phyloP scores from a whole-genome alignment of 1,140 invertebrate species.

The Eumeta japonica region DNA sequence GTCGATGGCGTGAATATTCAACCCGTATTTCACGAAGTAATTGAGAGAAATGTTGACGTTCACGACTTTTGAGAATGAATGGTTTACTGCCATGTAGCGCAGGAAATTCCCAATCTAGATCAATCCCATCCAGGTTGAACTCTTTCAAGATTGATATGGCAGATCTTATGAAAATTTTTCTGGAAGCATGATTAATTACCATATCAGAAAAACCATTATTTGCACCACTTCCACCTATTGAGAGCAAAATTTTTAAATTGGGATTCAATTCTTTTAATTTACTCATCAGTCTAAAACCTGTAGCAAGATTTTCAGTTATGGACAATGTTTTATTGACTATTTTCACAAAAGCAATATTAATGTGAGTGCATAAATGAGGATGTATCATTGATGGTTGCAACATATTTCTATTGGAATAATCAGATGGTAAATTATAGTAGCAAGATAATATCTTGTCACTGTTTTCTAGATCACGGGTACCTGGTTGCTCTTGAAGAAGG shows the following conservation, averaged over 20 bases:
- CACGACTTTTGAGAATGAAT: constrained; percentile 30
- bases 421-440: constrained; percentile 63
- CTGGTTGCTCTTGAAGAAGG: too few species aligned
- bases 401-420: constrained; percentile 36
- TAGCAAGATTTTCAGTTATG: constrained; percentile 36
- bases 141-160: constrained; percentile 61
- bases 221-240: constrained; percentile 68
- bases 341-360: constrained; percentile 72
- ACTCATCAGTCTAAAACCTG: constrained; percentile 57
- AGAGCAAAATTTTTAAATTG: constrained; percentile 74
- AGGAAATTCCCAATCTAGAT: constrained; percentile 89
- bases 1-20: constrained; percentile 61
- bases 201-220: constrained; percentile 67
- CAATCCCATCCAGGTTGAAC: constrained; percentile 76
- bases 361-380: constrained; percentile 75
- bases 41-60: constrained; percentile 71
- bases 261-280: constrained; percentile 66
- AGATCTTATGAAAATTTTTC: constrained; percentile 72
- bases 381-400: constrained; percentile 61
- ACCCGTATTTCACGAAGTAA: constrained; percentile 68
- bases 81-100: constrained; percentile 39
- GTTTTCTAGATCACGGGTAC: background rate
- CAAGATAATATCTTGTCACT: constrained; percentile 50
- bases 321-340: constrained; percentile 65
- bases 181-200: constrained; percentile 65